A percentile compares a stretch with the other conserved stretches of the same genome.
These are phyloP conservation scores for Tanytarsus gracilentus DNA, from an alignment of 2,888 invertebrate species.

Conservation along the genomic window DNA sequence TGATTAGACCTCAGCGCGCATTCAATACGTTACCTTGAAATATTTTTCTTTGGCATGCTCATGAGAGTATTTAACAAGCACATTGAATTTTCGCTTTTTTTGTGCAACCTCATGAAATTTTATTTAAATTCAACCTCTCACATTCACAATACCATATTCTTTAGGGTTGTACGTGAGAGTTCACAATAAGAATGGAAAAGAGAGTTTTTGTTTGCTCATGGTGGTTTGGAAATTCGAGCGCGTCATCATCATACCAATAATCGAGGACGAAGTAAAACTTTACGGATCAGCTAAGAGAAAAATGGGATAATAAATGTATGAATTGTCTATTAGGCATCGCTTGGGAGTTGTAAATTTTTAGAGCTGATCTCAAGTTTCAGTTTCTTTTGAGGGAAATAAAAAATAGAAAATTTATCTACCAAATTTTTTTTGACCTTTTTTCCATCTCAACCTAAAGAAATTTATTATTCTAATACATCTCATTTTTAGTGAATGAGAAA, in stretches of 20 bases:
- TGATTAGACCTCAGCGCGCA: no score
- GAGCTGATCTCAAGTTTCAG: neutral
- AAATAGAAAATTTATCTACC: neutral
- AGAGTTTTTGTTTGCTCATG: neutral
- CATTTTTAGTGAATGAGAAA: neutral
- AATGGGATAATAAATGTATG: conserved; percentile 19
- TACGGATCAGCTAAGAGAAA: neutral
- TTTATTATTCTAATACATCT: conserved; percentile 27
- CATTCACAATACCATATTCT: neutral
- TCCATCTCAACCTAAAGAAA: neutral
- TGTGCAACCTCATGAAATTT: conserved; percentile 19
- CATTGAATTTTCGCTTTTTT: neutral
- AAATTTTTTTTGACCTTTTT: conserved; percentile 2
- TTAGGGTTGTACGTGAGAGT: neutral
- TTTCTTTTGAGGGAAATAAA: neutral
- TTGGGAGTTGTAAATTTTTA: neutral
- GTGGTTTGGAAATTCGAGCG: no score
- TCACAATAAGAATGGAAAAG: neutral
- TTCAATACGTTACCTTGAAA: no score
- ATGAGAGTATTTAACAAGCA: neutral
- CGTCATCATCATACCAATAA: no score
- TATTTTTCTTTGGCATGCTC: no score
- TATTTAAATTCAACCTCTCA: neutral
- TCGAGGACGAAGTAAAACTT: no score
- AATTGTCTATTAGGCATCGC: neutral